Percentiles rank a stretch among this genome's conserved stretches.
These are phyloP conservation scores for Barypeithes pellucidus DNA, from an alignment of 2,888 invertebrate genomes.

Conservation along the genomic window DNA sequence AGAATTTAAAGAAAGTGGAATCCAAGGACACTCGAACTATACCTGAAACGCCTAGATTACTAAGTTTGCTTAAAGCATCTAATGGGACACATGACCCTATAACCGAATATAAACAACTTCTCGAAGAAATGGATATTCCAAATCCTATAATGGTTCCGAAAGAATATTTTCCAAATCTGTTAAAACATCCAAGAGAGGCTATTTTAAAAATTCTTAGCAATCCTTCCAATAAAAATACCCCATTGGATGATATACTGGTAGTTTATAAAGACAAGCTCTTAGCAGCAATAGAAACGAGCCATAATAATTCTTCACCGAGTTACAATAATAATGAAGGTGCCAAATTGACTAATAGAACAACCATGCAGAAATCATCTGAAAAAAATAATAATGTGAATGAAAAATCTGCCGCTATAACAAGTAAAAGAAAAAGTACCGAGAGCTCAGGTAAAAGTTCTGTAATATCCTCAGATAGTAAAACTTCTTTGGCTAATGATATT, in stretches of 20 bases:
- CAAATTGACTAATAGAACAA: constrained; percentile 67
- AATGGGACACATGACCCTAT: constrained; percentile 76
- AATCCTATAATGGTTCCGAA: constrained; percentile 88
- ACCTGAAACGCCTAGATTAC: constrained; percentile 66
- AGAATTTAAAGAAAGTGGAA: constrained; percentile 30
- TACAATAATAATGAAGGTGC: neutral
- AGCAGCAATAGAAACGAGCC: constrained; percentile 48
- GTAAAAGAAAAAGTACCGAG: constrained; percentile 33
- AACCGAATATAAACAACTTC: constrained; percentile 81
- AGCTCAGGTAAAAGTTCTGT: constrained; percentile 21
- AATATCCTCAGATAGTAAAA: constrained; percentile 49
- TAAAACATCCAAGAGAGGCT: constrained; percentile 83
- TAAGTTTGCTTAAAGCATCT: constrained; percentile 70
- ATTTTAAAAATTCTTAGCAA: constrained; percentile 83
- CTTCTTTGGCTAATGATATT: constrained; percentile 75
- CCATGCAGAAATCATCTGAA: constrained; percentile 67
- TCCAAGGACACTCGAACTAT: constrained; percentile 56
- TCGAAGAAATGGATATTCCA: constrained; percentile 82
- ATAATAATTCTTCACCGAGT: constrained; percentile 73
- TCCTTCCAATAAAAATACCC: constrained; percentile 71
- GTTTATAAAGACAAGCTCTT: constrained; percentile 53
- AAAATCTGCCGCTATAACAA: constrained; percentile 28
- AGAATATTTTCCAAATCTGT: constrained; percentile 80
- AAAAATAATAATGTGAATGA: constrained; percentile 57
- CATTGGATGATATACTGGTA: constrained; percentile 51